Evolutionary conservation across 2,888 invertebrate genomes (phyloP).

Genomic region (Drosophila greeni): DNA sequence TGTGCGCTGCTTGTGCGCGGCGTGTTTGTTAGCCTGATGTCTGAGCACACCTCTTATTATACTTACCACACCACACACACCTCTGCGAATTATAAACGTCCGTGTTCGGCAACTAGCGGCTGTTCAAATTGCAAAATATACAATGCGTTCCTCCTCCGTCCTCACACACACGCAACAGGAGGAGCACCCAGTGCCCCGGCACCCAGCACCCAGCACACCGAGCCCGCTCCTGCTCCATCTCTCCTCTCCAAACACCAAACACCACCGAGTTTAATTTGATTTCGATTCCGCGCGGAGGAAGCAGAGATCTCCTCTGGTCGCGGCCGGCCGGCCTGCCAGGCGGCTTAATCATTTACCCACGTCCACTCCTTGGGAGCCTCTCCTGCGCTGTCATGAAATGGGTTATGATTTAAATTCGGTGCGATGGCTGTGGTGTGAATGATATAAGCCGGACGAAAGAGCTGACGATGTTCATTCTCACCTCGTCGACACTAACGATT

Average conservation of each 20-base stretch:
- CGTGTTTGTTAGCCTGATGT: conserved; percentile 71
- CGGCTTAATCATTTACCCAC: conserved; percentile 48
- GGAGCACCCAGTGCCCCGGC: conserved; percentile 21
- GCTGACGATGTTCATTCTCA: conserved; percentile 73
- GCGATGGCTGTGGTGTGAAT: conserved; percentile 43
- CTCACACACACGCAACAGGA: conserved; percentile 38
- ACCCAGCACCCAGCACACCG: conserved; percentile 4
- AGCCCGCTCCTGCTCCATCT: background rate
- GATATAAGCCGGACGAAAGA: conserved; percentile 57
- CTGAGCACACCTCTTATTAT: conserved; percentile 74
- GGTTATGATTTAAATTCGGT: conserved; percentile 41
- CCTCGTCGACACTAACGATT: conserved; percentile 73
- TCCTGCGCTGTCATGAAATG: conserved; percentile 3
- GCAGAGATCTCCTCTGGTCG: conserved; percentile 39
- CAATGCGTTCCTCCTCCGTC: conserved; percentile 77
- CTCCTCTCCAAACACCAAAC: conserved; percentile 31
- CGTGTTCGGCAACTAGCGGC: conserved; percentile 73
- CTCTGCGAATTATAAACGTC: conserved; percentile 65
- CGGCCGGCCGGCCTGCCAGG: conserved; percentile 34
- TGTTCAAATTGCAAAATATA: conserved; percentile 78
- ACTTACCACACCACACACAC: conserved; percentile 62
- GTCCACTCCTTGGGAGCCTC: background rate
- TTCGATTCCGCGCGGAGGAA: conserved; percentile 67
- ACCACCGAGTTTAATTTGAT: conserved; percentile 69
- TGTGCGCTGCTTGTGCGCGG: conserved; percentile 65